Percentiles rank a stretch among this genome's conserved stretches.
Evolutionary conservation across 2,888 invertebrate genomes (phyloP).

Genomic region (Erebia ligea): DNA sequence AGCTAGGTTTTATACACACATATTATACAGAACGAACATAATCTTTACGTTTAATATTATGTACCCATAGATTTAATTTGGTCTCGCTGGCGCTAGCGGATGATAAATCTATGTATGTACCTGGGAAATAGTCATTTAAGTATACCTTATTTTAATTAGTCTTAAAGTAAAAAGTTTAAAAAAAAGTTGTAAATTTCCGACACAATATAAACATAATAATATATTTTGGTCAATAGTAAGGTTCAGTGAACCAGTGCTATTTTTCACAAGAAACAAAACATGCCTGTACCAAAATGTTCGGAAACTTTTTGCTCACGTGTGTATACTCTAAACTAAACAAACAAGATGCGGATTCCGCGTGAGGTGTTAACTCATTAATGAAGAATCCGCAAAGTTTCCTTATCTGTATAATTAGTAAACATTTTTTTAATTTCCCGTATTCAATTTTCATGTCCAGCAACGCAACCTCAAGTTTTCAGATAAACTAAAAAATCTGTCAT

Average conservation of each 20-base stretch:
- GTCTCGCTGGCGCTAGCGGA: no score
- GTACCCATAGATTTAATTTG: no score
- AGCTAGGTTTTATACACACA: no score
- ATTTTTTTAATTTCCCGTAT: conserved; percentile 25
- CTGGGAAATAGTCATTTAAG: no score
- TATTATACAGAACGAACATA: no score
- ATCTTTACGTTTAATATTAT: no score
- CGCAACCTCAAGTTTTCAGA: not conserved
- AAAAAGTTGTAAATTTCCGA: not conserved
- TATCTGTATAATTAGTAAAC: conserved; percentile 45
- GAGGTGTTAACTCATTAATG: conserved; percentile 46
- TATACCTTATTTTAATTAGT: no score
- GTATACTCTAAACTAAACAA: conserved; percentile 38
- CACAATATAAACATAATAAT: not conserved
- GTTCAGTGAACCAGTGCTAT: conserved; percentile 25
- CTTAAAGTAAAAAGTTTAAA: not conserved
- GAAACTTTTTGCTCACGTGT: conserved; percentile 21
- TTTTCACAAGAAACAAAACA: conserved; percentile 22
- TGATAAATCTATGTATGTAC: no score
- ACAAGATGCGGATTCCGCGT: conserved; percentile 42
- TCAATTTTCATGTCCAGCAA: not conserved
- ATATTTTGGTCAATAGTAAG: conserved; percentile 22
- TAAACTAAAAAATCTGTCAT: not conserved
- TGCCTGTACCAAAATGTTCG: conserved; percentile 10
- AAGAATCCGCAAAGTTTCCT: conserved; percentile 49